Base-by-base conservation (phyloP, 1,140 invertebrate genomes). In the Leptinotarsa defecta region DNA sequence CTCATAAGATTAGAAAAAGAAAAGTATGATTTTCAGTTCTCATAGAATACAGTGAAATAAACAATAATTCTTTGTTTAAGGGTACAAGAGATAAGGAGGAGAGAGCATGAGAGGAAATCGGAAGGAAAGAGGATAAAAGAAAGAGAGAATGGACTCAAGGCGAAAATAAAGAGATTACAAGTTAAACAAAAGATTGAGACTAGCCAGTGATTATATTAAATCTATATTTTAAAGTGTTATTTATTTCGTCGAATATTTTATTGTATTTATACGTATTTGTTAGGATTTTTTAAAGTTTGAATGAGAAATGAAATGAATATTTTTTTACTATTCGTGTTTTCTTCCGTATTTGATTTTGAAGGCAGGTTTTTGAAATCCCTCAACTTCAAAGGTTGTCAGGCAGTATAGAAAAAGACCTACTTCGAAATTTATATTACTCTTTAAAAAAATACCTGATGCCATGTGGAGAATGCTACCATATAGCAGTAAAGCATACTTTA, bases 1-100 rank as follows among this genome's bases (percentile, higher is more conserved):
- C 92, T 97, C 80, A 93, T 95, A 78, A 89, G 90, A 81, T 89
- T 96, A 27, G 89, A 92, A 72, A 96, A 96, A 86, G 92, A 95
- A 86, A 93, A 92, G 93, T 94, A 88, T 87, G 88, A 11, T 57
- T 24, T 20, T 57, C 4, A 5, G n/a, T 57, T 57, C 13, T 19
- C n/a, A 57, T 57, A 57, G 20, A 49, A 70, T 70, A 17, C 6
- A 48, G 49, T 17, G n/a, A 48, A 48, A 43, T 63, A 63, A 64
- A 43, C 3, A 20, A 73, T 49, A 73, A 73, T 15, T 24, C 70
- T 73, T 73, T 71, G 15, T 84, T 83, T 63, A 49, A 85, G 84
- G 74, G 78, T 82, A 43, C 80, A 85, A 75, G 83, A 84, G 74
- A 68, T 84, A n/a, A 81, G 81, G 76, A 80, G 74, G 68, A 81